phyloP scores from a whole-genome alignment of 2,113 vertebrate species.

The Clupea harengus region DNA sequence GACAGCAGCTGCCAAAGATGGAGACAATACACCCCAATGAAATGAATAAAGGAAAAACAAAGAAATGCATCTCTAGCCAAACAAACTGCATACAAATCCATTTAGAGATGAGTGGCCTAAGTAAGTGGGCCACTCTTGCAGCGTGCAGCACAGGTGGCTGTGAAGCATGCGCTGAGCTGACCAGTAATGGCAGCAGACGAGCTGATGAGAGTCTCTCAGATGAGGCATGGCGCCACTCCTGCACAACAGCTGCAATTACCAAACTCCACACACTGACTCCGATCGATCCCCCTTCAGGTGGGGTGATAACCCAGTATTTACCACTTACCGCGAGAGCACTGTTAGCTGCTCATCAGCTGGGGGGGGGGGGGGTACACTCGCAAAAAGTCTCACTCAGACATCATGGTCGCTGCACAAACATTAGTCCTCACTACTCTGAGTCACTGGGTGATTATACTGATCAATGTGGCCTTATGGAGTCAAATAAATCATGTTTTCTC shows the following conservation, averaged over 20 bases:
- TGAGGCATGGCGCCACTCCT: conserved; percentile 81
- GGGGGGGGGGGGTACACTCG: conserved; percentile 60
- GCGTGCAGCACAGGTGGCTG: not conserved
- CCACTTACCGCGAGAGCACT: conserved; percentile 90
- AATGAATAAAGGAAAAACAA: not conserved
- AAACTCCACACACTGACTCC: conserved; percentile 67
- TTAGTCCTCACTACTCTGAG: not conserved
- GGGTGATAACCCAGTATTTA: conserved; percentile 86
- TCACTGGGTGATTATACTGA: not conserved
- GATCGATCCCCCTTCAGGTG: conserved; percentile 74
- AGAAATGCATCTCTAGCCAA: not conserved
- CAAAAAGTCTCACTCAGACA: not conserved
- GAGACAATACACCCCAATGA: not conserved
- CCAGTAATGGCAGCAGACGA: conserved; percentile 80
- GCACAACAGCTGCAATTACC: conserved; percentile 90
- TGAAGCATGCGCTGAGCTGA: not conserved
- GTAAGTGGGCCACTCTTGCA: not conserved
- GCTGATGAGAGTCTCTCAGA: conserved; percentile 87
- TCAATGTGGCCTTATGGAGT: not conserved
- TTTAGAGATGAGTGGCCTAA: not conserved
- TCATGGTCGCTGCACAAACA: not conserved
- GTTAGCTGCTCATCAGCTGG: conserved; percentile 83
- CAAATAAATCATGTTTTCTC: not conserved
- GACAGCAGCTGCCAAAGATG: not conserved
- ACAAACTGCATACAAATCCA: not conserved